phyloP scores from a whole-genome alignment of 2,888 invertebrate genomes.

The Tyria jacobaeae region DNA sequence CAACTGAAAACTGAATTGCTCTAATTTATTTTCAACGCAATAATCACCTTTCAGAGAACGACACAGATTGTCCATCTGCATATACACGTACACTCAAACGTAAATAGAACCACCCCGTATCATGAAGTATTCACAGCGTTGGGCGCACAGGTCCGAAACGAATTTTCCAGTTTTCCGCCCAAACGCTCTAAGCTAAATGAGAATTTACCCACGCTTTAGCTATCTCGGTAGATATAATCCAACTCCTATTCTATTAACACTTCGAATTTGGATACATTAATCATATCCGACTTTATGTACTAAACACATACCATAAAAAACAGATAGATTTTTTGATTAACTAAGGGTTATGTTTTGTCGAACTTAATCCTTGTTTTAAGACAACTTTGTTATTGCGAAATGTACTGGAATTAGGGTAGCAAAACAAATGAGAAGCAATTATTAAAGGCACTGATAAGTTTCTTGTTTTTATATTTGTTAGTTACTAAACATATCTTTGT shows the following conservation, averaged over 20 bases:
- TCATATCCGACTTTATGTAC: conserved; percentile 55
- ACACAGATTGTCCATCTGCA: neutral
- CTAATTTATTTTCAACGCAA: neutral
- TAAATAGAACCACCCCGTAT: conserved; percentile 40
- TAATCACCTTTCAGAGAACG: neutral
- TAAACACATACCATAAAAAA: too few species aligned
- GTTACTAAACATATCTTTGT: too few species aligned
- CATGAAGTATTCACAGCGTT: conserved; percentile 56
- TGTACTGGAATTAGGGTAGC: neutral
- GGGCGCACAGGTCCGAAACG: conserved; percentile 42
- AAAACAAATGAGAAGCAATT: conserved; percentile 4
- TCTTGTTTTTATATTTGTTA: neutral
- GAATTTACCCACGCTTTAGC: conserved; percentile 46
- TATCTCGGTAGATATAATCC: conserved; percentile 53
- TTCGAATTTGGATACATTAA: conserved; percentile 64
- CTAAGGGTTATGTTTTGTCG: neutral
- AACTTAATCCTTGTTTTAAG: neutral
- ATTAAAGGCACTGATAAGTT: neutral
- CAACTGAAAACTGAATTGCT: neutral
- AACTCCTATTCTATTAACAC: conserved; percentile 47
- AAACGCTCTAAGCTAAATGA: conserved; percentile 68
- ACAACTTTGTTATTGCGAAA: neutral
- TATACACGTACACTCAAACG: conserved; percentile 15
- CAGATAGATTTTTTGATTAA: conserved; percentile 2
- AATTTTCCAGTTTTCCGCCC: conserved; percentile 63